Base-by-base conservation (phyloP, 2,113 vertebrate species). In the Psophia crepitans region DNA sequence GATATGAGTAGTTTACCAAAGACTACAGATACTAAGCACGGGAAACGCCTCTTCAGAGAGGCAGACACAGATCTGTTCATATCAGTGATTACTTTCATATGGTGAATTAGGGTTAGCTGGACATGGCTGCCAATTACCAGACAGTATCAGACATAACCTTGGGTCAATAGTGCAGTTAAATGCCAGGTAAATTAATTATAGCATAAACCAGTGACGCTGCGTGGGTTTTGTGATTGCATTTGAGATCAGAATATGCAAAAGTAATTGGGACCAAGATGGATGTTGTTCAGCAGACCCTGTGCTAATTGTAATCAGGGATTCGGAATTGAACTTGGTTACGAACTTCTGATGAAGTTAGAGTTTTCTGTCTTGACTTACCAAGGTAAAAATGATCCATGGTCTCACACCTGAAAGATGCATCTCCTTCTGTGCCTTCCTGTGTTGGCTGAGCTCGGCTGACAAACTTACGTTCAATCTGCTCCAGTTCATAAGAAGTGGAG, bases 11-110 rank as follows among this genome's bases (percentile, higher is more conserved):
- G 66, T 79, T 92, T 96, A 78, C 13, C 56, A 46, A 48, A 49
- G 48, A 30, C 68, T 70, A 66, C 28, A 63, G 11, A 46, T 51
- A 90, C 11, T 76, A 71, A 30, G 3, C 37, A 58, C 92, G 94
- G 91, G 87, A 95, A 96, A 79, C 96, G 88, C 43, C 68, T 93
- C 71, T 75, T 80, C 12, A 21, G 68, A 90, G 70, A n/a, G 21
- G 54, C 77, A 95, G 91, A 76, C 85, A 87, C 33, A 57, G 48
- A 41, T 65, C 84, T 96, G 84, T 95, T 96, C 96, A 90, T 87
- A 79, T 68, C 84, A 95, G 74, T 94, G 83, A 91, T 97, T 95
- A 87, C 78, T 96, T 97, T 96, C 41, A 44, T 87, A 93, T 89
- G 68, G 84, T 92, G 73, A 63, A 41, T 96, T 97, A 94, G 66